Evolutionary conservation across 2,113 vertebrate genomes (phyloP), one percentile per base, ranked within the genome.

Genomic region (Eublepharis macularius): DNA sequence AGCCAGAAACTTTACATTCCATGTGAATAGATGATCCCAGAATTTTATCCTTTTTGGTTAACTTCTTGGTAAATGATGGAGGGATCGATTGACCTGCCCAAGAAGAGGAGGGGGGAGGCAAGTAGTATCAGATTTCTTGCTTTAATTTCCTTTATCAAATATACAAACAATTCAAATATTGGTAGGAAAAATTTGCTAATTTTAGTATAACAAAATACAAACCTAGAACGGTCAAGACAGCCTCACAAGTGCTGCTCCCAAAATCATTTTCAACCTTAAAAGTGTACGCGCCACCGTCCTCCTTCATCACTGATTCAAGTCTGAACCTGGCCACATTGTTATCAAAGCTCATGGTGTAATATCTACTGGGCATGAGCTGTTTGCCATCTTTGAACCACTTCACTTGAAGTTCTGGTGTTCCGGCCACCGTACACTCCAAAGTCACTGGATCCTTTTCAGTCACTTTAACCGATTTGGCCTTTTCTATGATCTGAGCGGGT

Each of bases 231-330:
- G 97, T 94, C 88, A 99, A 93, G 90, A 95, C 95, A 90, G 98
- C 96, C 84, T 96, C 98, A 86, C 98, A 99, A 91, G 95, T 97
- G 87, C 97, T 98, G 94, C 95, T 96, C 94, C 98, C 98, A 29
- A 99, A 99, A 94, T 99, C 97, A 91, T 99, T 99, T 88, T 97
- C 96, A 88, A 99, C 98, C 87, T 98, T 98, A 93, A 99, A 98
- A 75, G 96, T 93, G 86, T 99, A 99, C n/a, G 97, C 97, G 79
- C 98, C 99, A 80, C 96, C 97, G 81, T 99, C 98, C 39, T 98
- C 97, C 89, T 94, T 98, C 85, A 98, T 97, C 34, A 97, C 97
- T 3, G 97, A 97, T 91, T 98, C 98, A 88, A 99, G 97, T 91
- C 97, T 98, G 93, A 99, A 96, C 92, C 97, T 97, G 95, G 98